A percentile compares a stretch with the other conserved stretches of the same genome.
Evolutionary conservation across 2,888 invertebrate genomes (phyloP).

Genomic region (Platycnemis pennipes): DNA sequence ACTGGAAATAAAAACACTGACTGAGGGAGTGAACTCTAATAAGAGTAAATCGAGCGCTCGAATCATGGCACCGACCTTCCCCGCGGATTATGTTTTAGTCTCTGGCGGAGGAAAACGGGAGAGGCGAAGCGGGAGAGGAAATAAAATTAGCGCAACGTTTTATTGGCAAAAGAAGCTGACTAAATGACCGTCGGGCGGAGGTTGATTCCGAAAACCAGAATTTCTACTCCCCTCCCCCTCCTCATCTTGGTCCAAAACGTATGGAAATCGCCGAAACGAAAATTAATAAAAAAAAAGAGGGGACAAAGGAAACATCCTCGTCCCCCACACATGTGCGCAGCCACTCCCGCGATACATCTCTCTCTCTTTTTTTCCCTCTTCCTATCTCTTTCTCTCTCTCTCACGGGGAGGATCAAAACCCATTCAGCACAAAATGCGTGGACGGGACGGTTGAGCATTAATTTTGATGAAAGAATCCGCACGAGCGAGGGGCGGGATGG

Average conservation of each 20-base stretch:
- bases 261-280: slow-evolving; percentile 10
- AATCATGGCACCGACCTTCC: background rate
- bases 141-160: too few relatives aligned
- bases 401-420: background rate
- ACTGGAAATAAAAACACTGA: background rate
- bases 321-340: background rate
- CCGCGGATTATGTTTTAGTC: too few relatives aligned
- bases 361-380: background rate
- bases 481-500: background rate
- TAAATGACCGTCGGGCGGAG: background rate
- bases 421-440: slow-evolving; percentile 15
- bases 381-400: background rate
- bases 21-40: too few relatives aligned
- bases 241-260: background rate
- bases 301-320: background rate
- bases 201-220: background rate
- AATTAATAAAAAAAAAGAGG: background rate
- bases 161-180: background rate
- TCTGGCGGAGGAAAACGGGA: too few relatives aligned
- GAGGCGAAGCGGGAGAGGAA: background rate
- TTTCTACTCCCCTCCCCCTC: background rate
- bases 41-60: too few relatives aligned
- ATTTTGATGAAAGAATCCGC: slow-evolving; percentile 39
- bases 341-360: background rate
- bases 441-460: slow-evolving; percentile 12